A percentile compares a stretch with the other conserved stretches of the same genome.
Evolutionary conservation across 2,888 invertebrate species (phyloP).

Genomic region (Rhabditoides inermis): DNA sequence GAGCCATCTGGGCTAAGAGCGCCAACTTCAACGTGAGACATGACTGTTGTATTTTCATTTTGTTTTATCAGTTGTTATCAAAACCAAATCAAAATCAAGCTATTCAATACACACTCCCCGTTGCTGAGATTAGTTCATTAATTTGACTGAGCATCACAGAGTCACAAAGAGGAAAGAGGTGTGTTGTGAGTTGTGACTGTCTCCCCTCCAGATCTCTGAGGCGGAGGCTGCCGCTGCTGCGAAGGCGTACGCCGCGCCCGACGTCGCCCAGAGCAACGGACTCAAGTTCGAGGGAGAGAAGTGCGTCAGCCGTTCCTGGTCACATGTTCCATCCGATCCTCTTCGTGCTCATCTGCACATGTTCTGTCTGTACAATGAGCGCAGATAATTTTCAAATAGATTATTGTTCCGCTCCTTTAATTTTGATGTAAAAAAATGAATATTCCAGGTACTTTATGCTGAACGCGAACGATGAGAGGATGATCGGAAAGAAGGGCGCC

Average conservation of each 20-base stretch:
- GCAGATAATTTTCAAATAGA: not conserved
- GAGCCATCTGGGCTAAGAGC: conserved; percentile 51
- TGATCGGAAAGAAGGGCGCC: conserved; percentile 51
- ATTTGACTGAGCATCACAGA: not conserved
- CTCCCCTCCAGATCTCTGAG: conserved; percentile 21
- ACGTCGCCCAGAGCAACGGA: conserved; percentile 42
- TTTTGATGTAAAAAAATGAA: not conserved
- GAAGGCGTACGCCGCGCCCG: conserved; percentile 34
- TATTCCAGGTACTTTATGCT: conserved; percentile 32
- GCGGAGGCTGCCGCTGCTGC: conserved; percentile 40
- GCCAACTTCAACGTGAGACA: conserved; percentile 44
- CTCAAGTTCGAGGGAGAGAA: conserved; percentile 49
- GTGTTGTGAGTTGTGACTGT: not conserved
- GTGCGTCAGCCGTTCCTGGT: conserved; percentile 14
- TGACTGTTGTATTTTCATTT: too few relatives aligned
- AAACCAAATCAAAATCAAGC: too few relatives aligned
- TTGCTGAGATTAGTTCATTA: not conserved
- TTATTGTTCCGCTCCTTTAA: not conserved
- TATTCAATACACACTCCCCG: too few relatives aligned
- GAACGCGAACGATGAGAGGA: conserved; percentile 50
- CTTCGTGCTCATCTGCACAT: too few relatives aligned
- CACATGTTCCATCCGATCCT: too few relatives aligned
- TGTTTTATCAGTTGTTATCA: too few relatives aligned
- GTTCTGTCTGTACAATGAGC: too few relatives aligned
- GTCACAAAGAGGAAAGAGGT: not conserved